Conservation (phyloP, 53 echinoderm and acorn worm species). For the Luidia sarsii region DNA sequence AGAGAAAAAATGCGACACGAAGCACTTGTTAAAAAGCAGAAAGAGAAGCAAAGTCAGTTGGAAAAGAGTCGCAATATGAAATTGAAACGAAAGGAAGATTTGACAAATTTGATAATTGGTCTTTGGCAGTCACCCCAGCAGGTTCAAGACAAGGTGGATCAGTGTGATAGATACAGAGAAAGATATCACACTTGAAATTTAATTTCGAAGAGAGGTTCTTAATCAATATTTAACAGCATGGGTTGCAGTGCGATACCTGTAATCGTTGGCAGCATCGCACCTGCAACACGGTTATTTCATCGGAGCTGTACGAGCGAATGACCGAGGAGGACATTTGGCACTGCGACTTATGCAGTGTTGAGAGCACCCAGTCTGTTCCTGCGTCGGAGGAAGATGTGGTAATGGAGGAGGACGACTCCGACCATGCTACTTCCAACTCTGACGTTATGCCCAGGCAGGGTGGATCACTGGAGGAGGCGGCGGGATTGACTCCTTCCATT, state of each 20-base stretch:
- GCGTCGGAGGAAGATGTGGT: too few species aligned
- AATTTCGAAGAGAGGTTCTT: slow-evolving; percentile 38
- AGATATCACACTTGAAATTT: slow-evolving; percentile 43
- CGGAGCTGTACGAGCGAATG: too few species aligned
- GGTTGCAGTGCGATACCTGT: too few species aligned
- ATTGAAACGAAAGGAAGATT: slow-evolving; percentile 40
- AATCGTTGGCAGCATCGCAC: too few species aligned
- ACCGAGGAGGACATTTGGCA: too few species aligned
- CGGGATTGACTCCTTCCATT: slow-evolving; percentile 18
- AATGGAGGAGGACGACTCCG: too few species aligned
- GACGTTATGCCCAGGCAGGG: too few species aligned
- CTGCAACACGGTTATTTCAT: too few species aligned
- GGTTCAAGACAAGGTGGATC: slow-evolving; percentile 27
- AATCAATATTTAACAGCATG: slow-evolving; percentile 10
- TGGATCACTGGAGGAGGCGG: too few species aligned
- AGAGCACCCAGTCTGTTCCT: too few species aligned
- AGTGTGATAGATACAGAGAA: slow-evolving; percentile 36
- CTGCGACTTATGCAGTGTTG: too few species aligned
- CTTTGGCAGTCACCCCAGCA: slow-evolving; percentile 45
- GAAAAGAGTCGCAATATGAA: neutral
- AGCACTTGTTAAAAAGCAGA: slow-evolving; percentile 32
- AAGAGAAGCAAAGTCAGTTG: slow-evolving; percentile 13
- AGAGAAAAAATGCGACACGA: slow-evolving; percentile 28
- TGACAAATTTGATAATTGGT: slow-evolving; percentile 44
- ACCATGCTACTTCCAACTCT: too few species aligned